Conservation (phyloP, 2,113 vertebrate species). For the Mormyrus lacerda region DNA sequence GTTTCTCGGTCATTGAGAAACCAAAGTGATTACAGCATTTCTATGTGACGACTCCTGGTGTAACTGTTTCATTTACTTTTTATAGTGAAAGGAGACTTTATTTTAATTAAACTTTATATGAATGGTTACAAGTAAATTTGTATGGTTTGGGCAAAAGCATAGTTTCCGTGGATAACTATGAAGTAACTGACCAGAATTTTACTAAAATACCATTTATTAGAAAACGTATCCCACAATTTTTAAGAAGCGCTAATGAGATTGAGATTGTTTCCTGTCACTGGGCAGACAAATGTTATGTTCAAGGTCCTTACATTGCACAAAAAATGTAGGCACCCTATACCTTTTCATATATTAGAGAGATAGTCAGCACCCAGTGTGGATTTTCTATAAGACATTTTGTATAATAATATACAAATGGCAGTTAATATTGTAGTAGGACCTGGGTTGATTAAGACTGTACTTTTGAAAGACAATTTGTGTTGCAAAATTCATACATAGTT, state of each 20-base stretch:
- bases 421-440: background rate
- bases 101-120: background rate
- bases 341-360: background rate
- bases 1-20: background rate
- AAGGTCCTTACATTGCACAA: background rate
- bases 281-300: background rate
- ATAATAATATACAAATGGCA: background rate
- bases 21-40: background rate
- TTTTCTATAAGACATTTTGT: background rate
- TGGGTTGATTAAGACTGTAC: background rate
- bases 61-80: background rate
- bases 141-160: background rate
- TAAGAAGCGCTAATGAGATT: background rate
- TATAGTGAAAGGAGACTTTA: background rate
- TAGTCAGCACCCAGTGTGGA: background rate
- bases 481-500: background rate
- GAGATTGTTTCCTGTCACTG: background rate
- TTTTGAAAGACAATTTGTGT: background rate
- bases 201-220: background rate
- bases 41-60: background rate
- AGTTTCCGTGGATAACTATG: background rate
- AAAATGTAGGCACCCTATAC: background rate
- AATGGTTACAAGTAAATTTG: background rate
- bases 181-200: background rate
- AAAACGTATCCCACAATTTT: background rate